Evolutionary conservation across 2,113 vertebrate genomes (phyloP), one percentile per base, ranked within the genome.

Genomic region (Megaceryle torquata): DNA sequence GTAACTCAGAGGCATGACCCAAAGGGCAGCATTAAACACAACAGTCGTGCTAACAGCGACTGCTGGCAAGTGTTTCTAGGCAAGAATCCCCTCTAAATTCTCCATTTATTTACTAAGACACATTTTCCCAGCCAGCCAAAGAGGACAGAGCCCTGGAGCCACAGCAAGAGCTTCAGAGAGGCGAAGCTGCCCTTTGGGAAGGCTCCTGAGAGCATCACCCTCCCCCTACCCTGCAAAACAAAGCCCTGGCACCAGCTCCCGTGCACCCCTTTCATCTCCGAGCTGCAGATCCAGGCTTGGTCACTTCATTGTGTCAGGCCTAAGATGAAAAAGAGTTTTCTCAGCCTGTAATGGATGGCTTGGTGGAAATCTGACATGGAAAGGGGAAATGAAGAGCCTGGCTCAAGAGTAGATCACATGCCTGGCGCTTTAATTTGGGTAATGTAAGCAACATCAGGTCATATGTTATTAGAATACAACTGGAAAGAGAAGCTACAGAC

Each of bases 351-450:
- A 81, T 29, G 83, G 88, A 82, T 15, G 64, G 67, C 69, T 26
- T 7, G 84, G 72, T 91, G 93, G 91, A 97, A 96, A 94, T 57
- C 70, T 93, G 94, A 93, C 89, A 90, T 82, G 92, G 95, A 96
- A 95, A 94, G 65, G 69, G 84, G 92, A 94, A 96, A 93, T 79
- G 50, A 88, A 88, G 94, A 65, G 60, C 74, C 82, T 96, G 91
- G 91, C 92, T 95, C 41, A 4, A 1, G 19, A 82, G 33, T 35
- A 72, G 85, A 79, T 85, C 88, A 88, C 63, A 79, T 79, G 84
- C 77, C 78, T 63, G 59, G 61, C 3, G 5, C 44, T 82, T 88
- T 37, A 64, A 53, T 91, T 61, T 54, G 83, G 88, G 60, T 85
- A 69, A 59, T 57, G 75, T 84, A 96, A 95, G 93, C 86, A 89